phyloP scores from a whole-genome alignment of 2,888 invertebrate species.

The Amphimallon solstitiale region DNA sequence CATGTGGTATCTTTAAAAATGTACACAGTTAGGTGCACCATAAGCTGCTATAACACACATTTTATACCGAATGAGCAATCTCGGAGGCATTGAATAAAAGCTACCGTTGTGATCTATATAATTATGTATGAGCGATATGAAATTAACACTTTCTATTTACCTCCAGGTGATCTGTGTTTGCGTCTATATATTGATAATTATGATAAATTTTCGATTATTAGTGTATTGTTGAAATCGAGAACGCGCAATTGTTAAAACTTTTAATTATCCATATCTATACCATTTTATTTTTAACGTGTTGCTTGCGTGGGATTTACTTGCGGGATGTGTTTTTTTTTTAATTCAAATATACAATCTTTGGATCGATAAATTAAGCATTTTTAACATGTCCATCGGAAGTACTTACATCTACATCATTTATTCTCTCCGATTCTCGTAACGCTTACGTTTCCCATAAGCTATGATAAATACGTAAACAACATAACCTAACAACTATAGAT shows the following conservation, averaged over 20 bases:
- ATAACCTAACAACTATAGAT: no score
- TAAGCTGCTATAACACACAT: no score
- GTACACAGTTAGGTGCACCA: not conserved
- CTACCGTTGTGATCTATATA: conserved; percentile 6
- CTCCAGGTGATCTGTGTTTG: conserved; percentile 20
- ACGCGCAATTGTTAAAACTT: not conserved
- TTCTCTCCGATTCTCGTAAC: no score
- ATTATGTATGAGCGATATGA: conserved; percentile 12
- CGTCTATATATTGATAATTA: conserved; percentile 9
- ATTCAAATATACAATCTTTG: no score
- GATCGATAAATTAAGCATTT: no score
- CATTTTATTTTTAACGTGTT: not conserved
- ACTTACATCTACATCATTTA: no score
- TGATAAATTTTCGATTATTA: conserved; percentile 19
- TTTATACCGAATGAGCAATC: not conserved
- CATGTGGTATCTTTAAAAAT: conserved; percentile 21
- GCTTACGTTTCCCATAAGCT: no score
- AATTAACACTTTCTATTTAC: conserved; percentile 32
- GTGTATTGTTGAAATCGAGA: conserved; percentile 23
- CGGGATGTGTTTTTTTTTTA: no score
- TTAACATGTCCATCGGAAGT: no score
- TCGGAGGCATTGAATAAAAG: conserved; percentile 15
- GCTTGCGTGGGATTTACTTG: not conserved
- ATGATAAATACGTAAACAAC: no score
- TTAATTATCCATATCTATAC: not conserved